These are phyloP conservation scores for Sitta europaea DNA, from an alignment of 2,113 vertebrate genomes.

Conservation along the genomic window DNA sequence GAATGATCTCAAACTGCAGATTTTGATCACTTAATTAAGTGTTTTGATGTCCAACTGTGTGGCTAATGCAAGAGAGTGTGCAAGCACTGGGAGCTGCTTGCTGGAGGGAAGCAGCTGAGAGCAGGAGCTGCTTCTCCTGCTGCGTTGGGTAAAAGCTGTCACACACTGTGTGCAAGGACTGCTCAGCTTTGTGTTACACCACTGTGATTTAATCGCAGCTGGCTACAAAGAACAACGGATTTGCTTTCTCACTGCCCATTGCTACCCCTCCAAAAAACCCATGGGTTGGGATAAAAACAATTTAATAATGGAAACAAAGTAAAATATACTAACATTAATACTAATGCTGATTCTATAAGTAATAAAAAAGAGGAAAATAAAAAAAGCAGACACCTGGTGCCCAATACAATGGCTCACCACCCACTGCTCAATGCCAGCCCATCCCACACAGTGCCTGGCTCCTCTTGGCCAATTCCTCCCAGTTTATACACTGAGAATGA, in stretches of 20 bases:
- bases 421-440: too few species aligned
- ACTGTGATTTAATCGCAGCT: neutral
- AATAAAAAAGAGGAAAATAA: neutral
- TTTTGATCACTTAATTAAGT: neutral
- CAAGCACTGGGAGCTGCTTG: neutral
- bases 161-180: neutral
- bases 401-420: accelerated
- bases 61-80: neutral
- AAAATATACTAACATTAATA: neutral
- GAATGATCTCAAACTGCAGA: neutral
- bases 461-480: neutral
- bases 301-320: neutral
- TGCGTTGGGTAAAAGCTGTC: neutral
- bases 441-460: neutral
- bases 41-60: accelerated
- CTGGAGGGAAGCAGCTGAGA: neutral
- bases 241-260: accelerated
- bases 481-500: too few species aligned
- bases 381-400: neutral
- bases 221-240: neutral
- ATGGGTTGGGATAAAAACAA: neutral
- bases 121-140: neutral
- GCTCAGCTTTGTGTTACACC: neutral
- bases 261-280: accelerated
- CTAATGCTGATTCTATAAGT: neutral